These are phyloP conservation scores for Acipenser transmontanus DNA, from an alignment of 2,797 vertebrate species.

Conservation along the genomic window DNA sequence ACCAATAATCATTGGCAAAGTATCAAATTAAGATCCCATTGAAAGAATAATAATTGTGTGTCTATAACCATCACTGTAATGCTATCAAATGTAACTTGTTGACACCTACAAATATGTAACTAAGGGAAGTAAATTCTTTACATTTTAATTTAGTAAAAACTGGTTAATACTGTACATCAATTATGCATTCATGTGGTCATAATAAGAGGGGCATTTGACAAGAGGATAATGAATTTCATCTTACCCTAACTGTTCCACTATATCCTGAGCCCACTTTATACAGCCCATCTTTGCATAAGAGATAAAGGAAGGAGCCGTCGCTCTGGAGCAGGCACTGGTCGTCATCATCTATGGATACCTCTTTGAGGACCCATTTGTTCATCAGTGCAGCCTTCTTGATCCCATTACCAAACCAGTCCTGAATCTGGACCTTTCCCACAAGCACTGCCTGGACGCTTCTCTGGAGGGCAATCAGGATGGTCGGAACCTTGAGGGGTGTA, in stretches of 20 bases:
- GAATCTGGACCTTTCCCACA: slow-evolving; percentile 97
- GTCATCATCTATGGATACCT: slow-evolving; percentile 87
- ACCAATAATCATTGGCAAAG: neutral
- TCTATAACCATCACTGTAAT: too few species aligned
- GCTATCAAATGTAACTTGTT: too few species aligned
- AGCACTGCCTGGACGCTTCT: slow-evolving; percentile 95
- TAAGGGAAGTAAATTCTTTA: too few species aligned
- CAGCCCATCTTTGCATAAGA: slow-evolving; percentile 95
- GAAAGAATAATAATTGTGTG: neutral
- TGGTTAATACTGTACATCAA: too few species aligned
- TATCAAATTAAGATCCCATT: neutral
- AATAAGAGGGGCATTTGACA: slow-evolving; percentile 6
- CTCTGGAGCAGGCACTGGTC: slow-evolving; percentile 94
- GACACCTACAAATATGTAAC: too few species aligned
- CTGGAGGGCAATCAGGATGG: slow-evolving; percentile 90
- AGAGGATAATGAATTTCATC: slow-evolving; percentile 9
- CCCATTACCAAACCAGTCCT: slow-evolving; percentile 97
- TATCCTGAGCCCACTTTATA: slow-evolving; percentile 98
- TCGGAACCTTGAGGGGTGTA: slow-evolving; percentile 75
- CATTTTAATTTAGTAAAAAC: too few species aligned
- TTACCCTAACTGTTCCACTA: slow-evolving; percentile 91
- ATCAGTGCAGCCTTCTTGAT: slow-evolving; percentile 96
- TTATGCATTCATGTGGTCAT: too few species aligned
- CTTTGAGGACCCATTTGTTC: slow-evolving; percentile 95
- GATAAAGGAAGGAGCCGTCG: slow-evolving; percentile 93